Conservation (phyloP, 2,888 invertebrate genomes). For the Oscheius sp. region DNA sequence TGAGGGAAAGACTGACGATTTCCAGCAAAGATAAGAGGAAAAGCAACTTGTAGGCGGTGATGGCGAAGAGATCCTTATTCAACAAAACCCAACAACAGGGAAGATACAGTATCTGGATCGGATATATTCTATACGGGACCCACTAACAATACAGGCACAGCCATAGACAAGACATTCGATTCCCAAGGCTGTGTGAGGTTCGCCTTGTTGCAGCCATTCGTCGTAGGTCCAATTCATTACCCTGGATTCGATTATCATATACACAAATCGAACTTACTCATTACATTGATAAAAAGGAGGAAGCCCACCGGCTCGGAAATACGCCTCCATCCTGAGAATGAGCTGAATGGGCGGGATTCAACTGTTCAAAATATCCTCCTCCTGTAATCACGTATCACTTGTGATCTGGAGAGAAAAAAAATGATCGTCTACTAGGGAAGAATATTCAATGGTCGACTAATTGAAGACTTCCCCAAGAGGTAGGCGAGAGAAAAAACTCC, state of each 20-base stretch:
- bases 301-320: slow-evolving; percentile 13
- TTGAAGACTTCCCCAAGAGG: too few relatives aligned
- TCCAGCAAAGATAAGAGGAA: slow-evolving; percentile 9
- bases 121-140: not conserved
- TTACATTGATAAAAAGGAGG: slow-evolving; percentile 10
- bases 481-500: too few relatives aligned
- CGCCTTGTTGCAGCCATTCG: slow-evolving; percentile 21
- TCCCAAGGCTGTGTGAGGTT: not conserved
- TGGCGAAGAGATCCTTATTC: not conserved
- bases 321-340: slow-evolving; percentile 14
- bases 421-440: too few relatives aligned
- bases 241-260: not conserved
- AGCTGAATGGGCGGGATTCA: not conserved
- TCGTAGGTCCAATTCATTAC: slow-evolving; percentile 26
- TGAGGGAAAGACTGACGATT: not conserved
- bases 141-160: slow-evolving; percentile 16
- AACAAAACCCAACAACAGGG: slow-evolving; percentile 27
- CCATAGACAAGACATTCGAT: slow-evolving; percentile 13
- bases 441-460: too few relatives aligned
- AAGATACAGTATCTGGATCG: slow-evolving; percentile 12
- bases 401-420: too few relatives aligned
- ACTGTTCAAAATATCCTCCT: too few relatives aligned
- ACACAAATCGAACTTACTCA: not conserved
- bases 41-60: slow-evolving; percentile 27
- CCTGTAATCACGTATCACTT: too few relatives aligned